Evolutionary conservation across 1,140 invertebrate species (phyloP), one percentile per base, ranked within the genome.

Genomic region (Papilio helenus): DNA sequence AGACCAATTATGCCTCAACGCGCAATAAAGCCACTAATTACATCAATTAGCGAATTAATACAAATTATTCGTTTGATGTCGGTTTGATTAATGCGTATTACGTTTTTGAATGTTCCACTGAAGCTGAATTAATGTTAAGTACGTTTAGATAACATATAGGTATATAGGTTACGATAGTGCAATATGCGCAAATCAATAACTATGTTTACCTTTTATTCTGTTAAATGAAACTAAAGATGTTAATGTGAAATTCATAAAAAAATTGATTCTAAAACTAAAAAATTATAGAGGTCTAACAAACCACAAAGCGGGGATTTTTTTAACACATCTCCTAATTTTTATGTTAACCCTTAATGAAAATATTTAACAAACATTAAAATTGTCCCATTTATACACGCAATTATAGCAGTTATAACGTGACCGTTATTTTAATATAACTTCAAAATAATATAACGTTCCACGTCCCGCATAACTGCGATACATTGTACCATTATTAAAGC

Each of bases 11-110:
- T 42, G 76, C 34, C n/a, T 65, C 39, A 65, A 65, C 49, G 39
- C 51, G 26, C 39, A 44, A 42, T 77, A 65, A 65, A 77, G 76
- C 51, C 34, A 77, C 58, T 77, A 77, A 77, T 65, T 77, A 77
- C 61, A 51, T 23, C 44, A 46, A 74, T 49, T 74, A 74, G 44
- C 44, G 42, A 49, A 68, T 68, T 68, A 68, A 68, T 68, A 68
- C 61, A 68, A 68, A 68, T 68, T 16, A 68, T 68, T 68, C 61
- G 61, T 68, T 68, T 68, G 61, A 68, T 68, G 61, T 68, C 26
- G 61, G 61, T 29, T 29, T 68, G 61, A 68, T 68, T 29, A 68
- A 68, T 68, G 14, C 23, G 26, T 68, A 7, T 68, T 34, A 68
- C 61, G 61, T 68, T 68, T 68, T 29, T 68, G 51, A 55, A 55